Evolutionary conservation across 2,113 vertebrate species (phyloP).

Genomic region (Galemys pyrenaicus): DNA sequence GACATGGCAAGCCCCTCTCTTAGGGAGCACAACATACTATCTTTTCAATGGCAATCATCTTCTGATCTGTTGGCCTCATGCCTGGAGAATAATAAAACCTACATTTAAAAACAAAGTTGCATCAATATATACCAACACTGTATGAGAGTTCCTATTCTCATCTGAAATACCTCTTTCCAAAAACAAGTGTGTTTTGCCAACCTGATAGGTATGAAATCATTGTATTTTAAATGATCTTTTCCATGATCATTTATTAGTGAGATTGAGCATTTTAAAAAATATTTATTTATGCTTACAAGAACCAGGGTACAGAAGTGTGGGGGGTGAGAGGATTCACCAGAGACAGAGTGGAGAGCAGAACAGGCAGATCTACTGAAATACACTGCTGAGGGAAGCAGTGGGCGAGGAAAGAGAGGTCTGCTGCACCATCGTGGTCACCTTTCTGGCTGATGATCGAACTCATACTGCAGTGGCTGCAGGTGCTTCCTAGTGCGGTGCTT

Average conservation of each 20-base stretch:
- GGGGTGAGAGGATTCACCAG: no score
- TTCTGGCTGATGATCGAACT: no score
- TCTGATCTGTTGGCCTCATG: neutral
- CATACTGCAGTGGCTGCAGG: no score
- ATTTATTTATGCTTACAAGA: no score
- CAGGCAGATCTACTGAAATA: no score
- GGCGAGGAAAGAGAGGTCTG: no score
- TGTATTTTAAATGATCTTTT: neutral
- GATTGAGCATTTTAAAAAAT: no score
- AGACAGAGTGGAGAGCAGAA: no score
- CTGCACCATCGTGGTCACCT: no score
- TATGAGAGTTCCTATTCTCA: neutral
- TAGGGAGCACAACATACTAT: neutral
- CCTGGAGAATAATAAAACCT: neutral
- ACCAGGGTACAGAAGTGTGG: no score
- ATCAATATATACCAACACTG: neutral
- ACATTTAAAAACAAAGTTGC: neutral
- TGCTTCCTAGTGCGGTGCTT: no score
- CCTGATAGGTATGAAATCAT: neutral
- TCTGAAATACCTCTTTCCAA: neutral
- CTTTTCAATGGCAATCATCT: neutral
- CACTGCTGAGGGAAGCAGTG: no score
- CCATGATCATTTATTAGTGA: neutral
- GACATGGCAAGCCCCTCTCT: neutral
- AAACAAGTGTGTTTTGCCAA: neutral